These are phyloP conservation scores for Hecatera dysodea DNA, from an alignment of 2,888 invertebrate genomes.

Conservation along the genomic window DNA sequence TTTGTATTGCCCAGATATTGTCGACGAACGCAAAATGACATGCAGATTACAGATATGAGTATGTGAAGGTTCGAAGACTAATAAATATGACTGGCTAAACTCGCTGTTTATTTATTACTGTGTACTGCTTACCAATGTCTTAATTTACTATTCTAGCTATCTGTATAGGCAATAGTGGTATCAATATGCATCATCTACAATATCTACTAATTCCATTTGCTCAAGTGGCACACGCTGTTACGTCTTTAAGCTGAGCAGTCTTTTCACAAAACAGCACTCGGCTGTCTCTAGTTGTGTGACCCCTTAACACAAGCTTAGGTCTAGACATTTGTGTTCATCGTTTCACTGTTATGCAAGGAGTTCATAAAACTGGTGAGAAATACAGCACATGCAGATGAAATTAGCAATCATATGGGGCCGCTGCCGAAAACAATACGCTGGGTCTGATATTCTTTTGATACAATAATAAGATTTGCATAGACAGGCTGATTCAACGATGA, in stretches of 20 bases:
- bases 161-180: not conserved
- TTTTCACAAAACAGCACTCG: not conserved
- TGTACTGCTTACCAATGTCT: constrained; percentile 15
- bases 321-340: not conserved
- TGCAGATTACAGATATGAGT: constrained; percentile 37
- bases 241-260: not conserved
- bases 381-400: constrained; percentile 8
- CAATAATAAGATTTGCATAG: constrained; percentile 70
- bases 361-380: constrained; percentile 11
- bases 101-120: constrained; percentile 4
- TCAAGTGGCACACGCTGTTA: not conserved
- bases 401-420: constrained; percentile 4
- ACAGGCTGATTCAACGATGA: constrained; percentile 71
- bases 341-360: not conserved
- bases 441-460: constrained; percentile 58
- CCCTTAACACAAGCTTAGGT: not conserved
- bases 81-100: constrained; percentile 1
- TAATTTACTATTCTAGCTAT: constrained; percentile 17
- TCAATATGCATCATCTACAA: not conserved
- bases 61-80: constrained; percentile 26
- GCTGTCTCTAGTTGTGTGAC: not conserved
- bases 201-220: not conserved
- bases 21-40: constrained; percentile 55
- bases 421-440: constrained; percentile 42
- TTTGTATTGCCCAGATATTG: constrained; percentile 68